Percentiles rank a stretch among this genome's conserved stretches.
phyloP scores from a whole-genome alignment of 1,140 invertebrate genomes.

The Homalodisca vitripennis region DNA sequence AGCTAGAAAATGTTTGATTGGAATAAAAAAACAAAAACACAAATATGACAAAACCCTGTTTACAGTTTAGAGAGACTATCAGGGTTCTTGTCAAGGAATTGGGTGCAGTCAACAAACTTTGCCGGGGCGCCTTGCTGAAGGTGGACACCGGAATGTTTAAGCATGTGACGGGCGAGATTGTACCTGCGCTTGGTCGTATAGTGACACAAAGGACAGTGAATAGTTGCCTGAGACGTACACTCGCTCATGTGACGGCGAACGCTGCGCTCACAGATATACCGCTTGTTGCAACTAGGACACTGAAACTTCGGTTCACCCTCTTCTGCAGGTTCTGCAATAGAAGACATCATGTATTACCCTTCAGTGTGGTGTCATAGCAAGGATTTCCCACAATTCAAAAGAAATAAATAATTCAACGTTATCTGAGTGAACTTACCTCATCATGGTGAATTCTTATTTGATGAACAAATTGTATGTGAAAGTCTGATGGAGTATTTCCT shows the following conservation, averaged over 20 bases:
- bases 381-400: too few relatives aligned
- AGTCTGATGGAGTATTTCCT: too few relatives aligned
- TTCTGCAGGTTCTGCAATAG: neutral
- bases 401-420: too few relatives aligned
- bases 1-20: too few relatives aligned
- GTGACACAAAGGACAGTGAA: constrained; percentile 15
- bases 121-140: neutral
- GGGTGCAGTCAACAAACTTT: constrained; percentile 16
- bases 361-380: too few relatives aligned
- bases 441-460: too few relatives aligned
- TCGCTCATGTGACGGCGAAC: constrained; percentile 20
- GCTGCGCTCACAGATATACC: constrained; percentile 12
- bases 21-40: too few relatives aligned
- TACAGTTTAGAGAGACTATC: too few relatives aligned
- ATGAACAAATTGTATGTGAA: too few relatives aligned
- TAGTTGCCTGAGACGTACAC: constrained; percentile 1
- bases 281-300: constrained; percentile 4
- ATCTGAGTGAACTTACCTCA: too few relatives aligned
- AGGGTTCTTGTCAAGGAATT: constrained; percentile 26
- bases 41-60: too few relatives aligned
- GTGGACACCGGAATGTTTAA: neutral
- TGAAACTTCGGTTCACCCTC: neutral
- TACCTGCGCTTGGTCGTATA: constrained; percentile 27
- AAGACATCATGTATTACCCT: too few relatives aligned
- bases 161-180: constrained; percentile 26